Conservation (phyloP, 2,113 vertebrate species). For the Eonycteris spelaea region DNA sequence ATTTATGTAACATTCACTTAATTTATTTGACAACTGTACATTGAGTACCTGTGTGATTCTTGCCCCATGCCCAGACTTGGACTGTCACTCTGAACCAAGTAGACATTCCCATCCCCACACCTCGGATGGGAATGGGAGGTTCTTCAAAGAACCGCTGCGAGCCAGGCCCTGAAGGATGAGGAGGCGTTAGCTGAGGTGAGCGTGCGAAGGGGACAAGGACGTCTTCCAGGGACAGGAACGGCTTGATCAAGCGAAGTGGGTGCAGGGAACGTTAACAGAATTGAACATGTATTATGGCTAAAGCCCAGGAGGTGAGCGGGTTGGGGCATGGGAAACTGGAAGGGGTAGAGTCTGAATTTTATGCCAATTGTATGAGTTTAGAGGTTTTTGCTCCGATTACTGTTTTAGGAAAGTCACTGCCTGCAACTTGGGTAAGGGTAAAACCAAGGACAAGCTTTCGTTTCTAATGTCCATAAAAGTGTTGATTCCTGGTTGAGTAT, state of each 20-base stretch:
- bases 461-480: neutral
- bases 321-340: neutral
- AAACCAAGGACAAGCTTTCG: neutral
- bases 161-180: neutral
- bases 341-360: neutral
- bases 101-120: neutral
- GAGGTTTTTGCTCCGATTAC: neutral
- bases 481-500: neutral
- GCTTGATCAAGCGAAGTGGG: neutral
- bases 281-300: neutral
- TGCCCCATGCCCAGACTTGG: neutral
- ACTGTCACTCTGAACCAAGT: neutral
- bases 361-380: neutral
- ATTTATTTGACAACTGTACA: neutral
- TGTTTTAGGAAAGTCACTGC: neutral
- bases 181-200: neutral
- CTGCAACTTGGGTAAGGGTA: neutral
- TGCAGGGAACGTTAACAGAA: neutral
- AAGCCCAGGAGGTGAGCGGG: neutral
- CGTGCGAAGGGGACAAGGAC: neutral
- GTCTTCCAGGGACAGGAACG: neutral
- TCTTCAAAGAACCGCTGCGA: neutral
- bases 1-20: neutral
- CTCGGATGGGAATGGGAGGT: neutral
- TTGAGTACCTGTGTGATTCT: neutral